Percentiles rank a stretch among this genome's conserved stretches.
Conservation (phyloP, 2,888 invertebrate species). For the Mongoloraphidia duomilia region DNA sequence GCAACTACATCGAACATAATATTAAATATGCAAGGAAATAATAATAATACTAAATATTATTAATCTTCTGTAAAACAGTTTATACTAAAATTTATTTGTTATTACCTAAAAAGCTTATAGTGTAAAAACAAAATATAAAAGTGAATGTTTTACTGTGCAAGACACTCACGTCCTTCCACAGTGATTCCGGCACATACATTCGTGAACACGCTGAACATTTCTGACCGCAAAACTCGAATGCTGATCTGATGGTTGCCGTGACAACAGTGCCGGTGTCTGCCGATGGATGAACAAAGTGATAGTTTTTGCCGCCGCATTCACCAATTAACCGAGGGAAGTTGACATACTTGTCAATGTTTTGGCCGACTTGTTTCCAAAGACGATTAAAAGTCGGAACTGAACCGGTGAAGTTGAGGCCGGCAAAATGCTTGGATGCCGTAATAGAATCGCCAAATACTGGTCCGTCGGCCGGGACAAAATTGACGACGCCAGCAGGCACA, state of each 20-base stretch:
- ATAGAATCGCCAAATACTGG: constrained; percentile 88
- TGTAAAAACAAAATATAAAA: not conserved
- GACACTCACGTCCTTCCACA: constrained; percentile 51
- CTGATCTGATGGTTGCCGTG: constrained; percentile 70
- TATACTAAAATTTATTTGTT: not conserved
- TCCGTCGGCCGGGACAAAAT: constrained; percentile 93
- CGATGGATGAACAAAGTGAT: constrained; percentile 88
- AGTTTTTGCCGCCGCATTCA: constrained; percentile 99
- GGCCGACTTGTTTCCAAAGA: constrained; percentile 84
- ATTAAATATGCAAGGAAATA: too few relatives aligned
- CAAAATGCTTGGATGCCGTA: constrained; percentile 68
- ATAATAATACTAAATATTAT: not conserved
- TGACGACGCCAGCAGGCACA: constrained; percentile 89
- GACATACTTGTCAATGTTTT: constrained; percentile 68
- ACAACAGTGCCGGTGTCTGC: constrained; percentile 77
- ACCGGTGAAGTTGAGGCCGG: constrained; percentile 96
- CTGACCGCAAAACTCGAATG: constrained; percentile 95
- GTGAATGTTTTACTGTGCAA: not conserved
- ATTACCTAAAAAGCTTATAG: not conserved
- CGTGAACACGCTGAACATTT: constrained; percentile 99
- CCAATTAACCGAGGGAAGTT: constrained; percentile 90
- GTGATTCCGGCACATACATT: constrained; percentile 83
- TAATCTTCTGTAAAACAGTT: not conserved
- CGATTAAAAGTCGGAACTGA: constrained; percentile 92
- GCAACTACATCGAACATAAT: too few relatives aligned